Evolutionary conservation across 2,113 vertebrate species (phyloP), one percentile per base, ranked within the genome.

Genomic region (Anoura caudifer): DNA sequence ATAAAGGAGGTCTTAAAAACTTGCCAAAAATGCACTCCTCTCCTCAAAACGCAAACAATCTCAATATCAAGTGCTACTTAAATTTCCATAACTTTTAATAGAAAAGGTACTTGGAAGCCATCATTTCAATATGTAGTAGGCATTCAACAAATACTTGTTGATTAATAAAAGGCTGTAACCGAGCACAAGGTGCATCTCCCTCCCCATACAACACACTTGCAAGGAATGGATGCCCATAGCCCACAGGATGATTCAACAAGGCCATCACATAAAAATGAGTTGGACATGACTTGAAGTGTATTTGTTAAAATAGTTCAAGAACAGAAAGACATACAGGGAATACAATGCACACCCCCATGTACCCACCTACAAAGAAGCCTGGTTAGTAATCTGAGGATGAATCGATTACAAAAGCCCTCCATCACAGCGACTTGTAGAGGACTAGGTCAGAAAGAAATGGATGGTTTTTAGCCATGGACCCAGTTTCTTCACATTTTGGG

Each of bases 291-390:
- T 70, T 87, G 45, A 16, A 47, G 83, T 0, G 19, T 17, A 17
- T 26, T 72, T 36, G 52, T 41, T 9, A 3, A 79, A 76, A 38
- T 0, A 73, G 19, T 11, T 56, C 31, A 59, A 38, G 47, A n/a
- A 24, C 4, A 61, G 12, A 69, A 43, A 72, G 33, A 24, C 10
- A 17, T 0, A 52, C 4, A 26, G 43, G 15, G 7, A 14, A 50
- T 1, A 33, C 17, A 14, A 22, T 0, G 5, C 12, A 67, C 4
- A 9, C 33, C 31, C 11, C 38, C 11, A 33, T 0, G 31, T 8
- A 2, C 36, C 33, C 17, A 26, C 36, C 33, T 22, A 26, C 7
- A 56, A 43, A 47, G 15, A 33, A 47, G 9, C 7, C 31, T 47
- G 59, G 12, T 8, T 47, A 65, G 26, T 56, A 13, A 59, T 5